A percentile compares a stretch with the other conserved stretches of the same genome.
Conservation (phyloP, 2,113 vertebrate genomes). For the Oreotrochilus melanogaster region DNA sequence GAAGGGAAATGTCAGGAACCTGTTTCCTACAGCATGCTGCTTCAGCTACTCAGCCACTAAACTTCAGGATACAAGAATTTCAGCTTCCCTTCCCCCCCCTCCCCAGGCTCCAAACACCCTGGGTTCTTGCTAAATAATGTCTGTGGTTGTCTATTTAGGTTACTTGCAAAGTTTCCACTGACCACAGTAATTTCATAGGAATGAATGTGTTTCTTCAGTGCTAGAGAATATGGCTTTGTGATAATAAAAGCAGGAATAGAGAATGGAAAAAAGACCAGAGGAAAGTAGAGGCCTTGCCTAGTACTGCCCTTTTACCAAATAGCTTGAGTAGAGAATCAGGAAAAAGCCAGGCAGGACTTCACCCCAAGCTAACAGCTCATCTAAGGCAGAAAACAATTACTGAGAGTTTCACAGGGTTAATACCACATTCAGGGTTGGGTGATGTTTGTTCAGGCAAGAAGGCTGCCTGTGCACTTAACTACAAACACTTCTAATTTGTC, state of each 20-base stretch:
- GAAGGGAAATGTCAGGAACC: background rate
- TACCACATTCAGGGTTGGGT: background rate
- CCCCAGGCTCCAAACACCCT: background rate
- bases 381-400: background rate
- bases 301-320: background rate
- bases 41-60: background rate
- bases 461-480: background rate
- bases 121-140: slow-evolving; percentile 23
- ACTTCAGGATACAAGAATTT: background rate
- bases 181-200: background rate
- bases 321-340: background rate
- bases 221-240: background rate
- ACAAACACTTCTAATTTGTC: background rate
- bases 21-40: background rate
- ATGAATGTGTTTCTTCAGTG: background rate
- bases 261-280: background rate
- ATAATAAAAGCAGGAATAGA: slow-evolving; percentile 1
- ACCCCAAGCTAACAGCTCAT: background rate
- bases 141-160: slow-evolving; percentile 30
- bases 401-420: background rate
- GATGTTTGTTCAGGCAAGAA: background rate
- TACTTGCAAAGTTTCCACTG: slow-evolving; percentile 36
- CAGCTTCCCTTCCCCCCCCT: background rate
- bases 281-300: background rate
- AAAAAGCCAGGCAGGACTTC: background rate